A percentile compares a stretch with the other conserved stretches of the same genome.
phyloP scores from a whole-genome alignment of 92 coral and sea anemone genomes.

The Bergia sp. region DNA sequence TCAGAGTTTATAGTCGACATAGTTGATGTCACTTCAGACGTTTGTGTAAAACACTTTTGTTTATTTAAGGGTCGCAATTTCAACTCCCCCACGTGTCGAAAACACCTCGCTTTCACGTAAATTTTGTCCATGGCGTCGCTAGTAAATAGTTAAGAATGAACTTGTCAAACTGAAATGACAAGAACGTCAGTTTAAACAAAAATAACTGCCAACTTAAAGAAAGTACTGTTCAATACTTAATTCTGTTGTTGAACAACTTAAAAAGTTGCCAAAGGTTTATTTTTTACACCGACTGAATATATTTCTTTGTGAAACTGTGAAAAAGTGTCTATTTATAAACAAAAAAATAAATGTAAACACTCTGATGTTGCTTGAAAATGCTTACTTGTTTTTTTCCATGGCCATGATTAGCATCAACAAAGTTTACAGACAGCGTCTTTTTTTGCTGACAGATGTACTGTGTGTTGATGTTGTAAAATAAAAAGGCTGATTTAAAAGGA shows the following conservation, averaged over 20 bases:
- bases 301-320: neutral
- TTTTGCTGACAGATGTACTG: neutral
- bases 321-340: neutral
- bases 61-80: constrained; percentile 2
- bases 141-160: neutral
- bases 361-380: neutral
- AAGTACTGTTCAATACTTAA: neutral
- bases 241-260: neutral
- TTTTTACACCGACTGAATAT: neutral
- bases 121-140: neutral
- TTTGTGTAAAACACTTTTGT: constrained; percentile 6
- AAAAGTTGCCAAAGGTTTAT: too few species aligned
- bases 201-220: neutral
- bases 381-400: neutral
- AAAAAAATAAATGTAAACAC: neutral
- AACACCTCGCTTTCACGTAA: neutral
- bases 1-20: neutral
- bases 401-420: neutral
- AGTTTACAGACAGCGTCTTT: neutral
- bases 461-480: too few species aligned
- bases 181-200: neutral
- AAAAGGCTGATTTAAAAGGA: too few species aligned
- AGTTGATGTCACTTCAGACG: neutral
- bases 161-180: neutral
- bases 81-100: constrained; percentile 4